These are phyloP conservation scores for Gobio occitaniae DNA, from an alignment of 2,797 vertebrate genomes.

Conservation along the genomic window DNA sequence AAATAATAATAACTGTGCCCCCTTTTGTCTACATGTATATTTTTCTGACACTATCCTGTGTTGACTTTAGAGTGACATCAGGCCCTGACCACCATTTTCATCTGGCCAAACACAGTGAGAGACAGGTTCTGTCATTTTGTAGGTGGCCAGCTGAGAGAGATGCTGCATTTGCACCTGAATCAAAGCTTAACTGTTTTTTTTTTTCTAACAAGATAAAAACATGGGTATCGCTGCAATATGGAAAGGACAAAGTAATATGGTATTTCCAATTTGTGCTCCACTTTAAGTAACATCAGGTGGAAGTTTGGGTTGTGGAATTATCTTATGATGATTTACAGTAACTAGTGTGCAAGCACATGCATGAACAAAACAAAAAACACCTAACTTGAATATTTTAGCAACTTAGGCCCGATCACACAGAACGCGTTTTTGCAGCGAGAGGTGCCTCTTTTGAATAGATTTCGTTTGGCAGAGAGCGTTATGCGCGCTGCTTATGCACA, in stretches of 20 bases:
- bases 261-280: background rate
- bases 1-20: background rate
- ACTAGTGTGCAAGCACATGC: background rate
- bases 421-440: too few species aligned
- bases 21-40: background rate
- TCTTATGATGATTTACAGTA: background rate
- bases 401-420: background rate
- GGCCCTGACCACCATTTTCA: background rate
- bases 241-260: background rate
- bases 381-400: background rate
- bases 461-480: too few species aligned
- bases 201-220: background rate
- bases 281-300: background rate
- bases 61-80: background rate
- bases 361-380: background rate
- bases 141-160: too few species aligned
- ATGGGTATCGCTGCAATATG: background rate
- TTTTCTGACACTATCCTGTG: background rate
- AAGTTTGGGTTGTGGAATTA: constrained; percentile 8
- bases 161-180: too few species aligned
- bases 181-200: too few species aligned
- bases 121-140: too few species aligned
- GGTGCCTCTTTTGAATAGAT: too few species aligned
- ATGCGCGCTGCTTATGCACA: too few species aligned
- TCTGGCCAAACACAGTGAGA: too few species aligned